phyloP scores from a whole-genome alignment of 2,113 vertebrate species.

The Pampusana beccarii region DNA sequence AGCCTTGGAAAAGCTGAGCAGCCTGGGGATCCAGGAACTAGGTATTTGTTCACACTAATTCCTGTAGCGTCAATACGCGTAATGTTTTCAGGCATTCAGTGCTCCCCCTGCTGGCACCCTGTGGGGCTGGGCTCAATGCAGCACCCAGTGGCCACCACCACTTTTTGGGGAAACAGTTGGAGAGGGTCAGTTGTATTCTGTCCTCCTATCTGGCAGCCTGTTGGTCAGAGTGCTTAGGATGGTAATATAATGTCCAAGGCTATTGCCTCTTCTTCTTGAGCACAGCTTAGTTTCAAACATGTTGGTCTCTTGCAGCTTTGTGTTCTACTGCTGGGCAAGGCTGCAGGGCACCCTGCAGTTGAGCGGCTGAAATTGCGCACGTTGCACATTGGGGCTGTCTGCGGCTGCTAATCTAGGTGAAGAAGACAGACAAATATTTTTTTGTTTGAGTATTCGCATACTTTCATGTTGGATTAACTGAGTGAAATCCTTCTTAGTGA shows the following conservation, averaged over 20 bases:
- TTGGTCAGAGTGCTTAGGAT: neutral
- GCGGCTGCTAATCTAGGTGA: neutral
- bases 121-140: fast-evolving
- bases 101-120: fast-evolving
- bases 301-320: neutral
- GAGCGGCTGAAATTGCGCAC: neutral
- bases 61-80: neutral
- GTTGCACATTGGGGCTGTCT: neutral
- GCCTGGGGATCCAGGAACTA: neutral
- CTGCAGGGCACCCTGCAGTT: neutral
- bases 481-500: neutral
- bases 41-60: neutral
- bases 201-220: neutral
- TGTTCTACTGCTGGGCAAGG: neutral
- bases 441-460: neutral
- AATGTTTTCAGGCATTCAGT: neutral
- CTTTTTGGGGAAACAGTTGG: neutral
- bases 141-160: neutral
- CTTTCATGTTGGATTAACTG: neutral
- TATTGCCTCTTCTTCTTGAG: neutral
- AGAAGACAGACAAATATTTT: neutral
- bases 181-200: neutral
- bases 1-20: neutral
- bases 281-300: neutral
- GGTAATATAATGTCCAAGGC: neutral